These are phyloP conservation scores for Apocrypta bakeri DNA, from an alignment of 1,140 invertebrate genomes.

Conservation along the genomic window DNA sequence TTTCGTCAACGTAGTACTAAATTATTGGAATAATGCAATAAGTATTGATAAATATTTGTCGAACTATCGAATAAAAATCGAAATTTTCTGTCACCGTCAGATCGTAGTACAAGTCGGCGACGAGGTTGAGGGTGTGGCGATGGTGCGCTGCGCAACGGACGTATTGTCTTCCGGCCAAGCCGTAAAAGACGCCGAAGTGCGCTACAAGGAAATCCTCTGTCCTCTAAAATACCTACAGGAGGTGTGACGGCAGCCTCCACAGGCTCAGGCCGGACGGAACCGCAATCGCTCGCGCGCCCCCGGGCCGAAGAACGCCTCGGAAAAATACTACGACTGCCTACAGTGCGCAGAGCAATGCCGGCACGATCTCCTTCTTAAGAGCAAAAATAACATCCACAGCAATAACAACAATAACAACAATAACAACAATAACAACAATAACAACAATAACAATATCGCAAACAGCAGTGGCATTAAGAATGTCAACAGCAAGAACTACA, in stretches of 20 bases:
- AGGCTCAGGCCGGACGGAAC: constrained; percentile 54
- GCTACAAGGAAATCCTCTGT: constrained; percentile 77
- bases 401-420: constrained; percentile 51
- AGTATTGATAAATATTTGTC: too few species aligned
- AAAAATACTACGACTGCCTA: constrained; percentile 73
- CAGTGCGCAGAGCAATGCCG: constrained; percentile 72
- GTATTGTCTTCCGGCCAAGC: constrained; percentile 85
- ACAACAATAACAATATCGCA: constrained; percentile 41
- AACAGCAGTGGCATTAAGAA: constrained; percentile 19
- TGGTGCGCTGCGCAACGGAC: constrained; percentile 92
- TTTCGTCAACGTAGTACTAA: too few species aligned
- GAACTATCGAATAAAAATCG: too few species aligned
- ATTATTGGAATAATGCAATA: too few species aligned
- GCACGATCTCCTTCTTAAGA: constrained; percentile 64
- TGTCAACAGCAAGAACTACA: constrained; percentile 40
- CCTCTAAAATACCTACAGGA: constrained; percentile 89
- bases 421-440: constrained; percentile 43
- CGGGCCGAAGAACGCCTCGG: constrained; percentile 62
- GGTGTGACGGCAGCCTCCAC: constrained; percentile 81
- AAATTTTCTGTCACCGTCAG: too few species aligned
- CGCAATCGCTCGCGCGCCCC: constrained; percentile 61
- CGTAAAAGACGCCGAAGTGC: constrained; percentile 85
- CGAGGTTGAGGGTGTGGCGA: constrained; percentile 92
- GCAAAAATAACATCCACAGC: constrained; percentile 51
- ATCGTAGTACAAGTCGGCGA: constrained; percentile 91